Evolutionary conservation across 2,797 vertebrate genomes (phyloP).

Genomic region (Eulemur albifrons): DNA sequence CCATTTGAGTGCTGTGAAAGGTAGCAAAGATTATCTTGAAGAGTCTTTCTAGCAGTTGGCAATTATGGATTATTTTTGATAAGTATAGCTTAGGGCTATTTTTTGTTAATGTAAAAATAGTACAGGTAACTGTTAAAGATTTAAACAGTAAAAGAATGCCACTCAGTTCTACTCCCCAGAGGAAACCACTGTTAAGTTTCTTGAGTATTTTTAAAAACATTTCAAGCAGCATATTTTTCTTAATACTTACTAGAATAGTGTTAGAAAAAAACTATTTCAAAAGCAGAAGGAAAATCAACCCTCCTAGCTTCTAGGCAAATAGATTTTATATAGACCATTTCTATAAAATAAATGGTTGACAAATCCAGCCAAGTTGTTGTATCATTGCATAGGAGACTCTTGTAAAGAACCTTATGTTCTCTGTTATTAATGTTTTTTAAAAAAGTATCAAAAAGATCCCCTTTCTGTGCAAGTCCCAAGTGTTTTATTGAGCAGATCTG

Average conservation of each 20-base stretch:
- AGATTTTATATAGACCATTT: constrained; percentile 16
- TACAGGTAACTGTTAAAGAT: neutral
- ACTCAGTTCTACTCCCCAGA: neutral
- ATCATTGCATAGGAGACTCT: neutral
- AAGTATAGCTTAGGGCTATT: neutral
- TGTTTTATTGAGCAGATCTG: constrained; percentile 17
- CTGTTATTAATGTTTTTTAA: neutral
- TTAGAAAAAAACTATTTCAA: neutral
- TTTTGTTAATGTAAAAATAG: neutral
- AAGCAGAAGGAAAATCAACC: neutral
- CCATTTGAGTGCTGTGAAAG: neutral
- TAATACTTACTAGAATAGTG: neutral
- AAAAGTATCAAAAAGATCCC: neutral
- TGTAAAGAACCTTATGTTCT: neutral
- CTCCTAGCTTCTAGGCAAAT: neutral
- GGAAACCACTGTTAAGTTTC: neutral
- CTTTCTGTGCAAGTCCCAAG: neutral
- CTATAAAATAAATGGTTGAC: neutral
- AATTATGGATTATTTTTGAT: neutral
- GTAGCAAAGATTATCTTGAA: neutral
- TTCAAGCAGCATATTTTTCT: neutral
- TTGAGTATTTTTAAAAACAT: neutral
- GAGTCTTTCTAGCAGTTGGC: neutral
- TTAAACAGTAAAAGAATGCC: neutral
- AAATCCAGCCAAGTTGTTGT: neutral